Conservation (phyloP, 2,797 vertebrate species). For the Philypnodon macrostomus region DNA sequence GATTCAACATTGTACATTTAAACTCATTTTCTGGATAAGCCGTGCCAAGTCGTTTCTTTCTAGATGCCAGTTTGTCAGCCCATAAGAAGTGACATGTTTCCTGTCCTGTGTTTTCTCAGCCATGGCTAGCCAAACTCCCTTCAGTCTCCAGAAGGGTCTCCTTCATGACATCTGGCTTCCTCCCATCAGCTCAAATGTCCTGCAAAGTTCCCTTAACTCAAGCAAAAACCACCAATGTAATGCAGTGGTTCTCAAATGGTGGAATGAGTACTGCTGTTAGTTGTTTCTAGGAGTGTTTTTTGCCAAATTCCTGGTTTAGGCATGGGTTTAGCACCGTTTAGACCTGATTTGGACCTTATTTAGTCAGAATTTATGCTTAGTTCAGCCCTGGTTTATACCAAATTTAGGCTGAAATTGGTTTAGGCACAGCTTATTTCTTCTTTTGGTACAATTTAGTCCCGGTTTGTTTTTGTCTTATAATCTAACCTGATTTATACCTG, state of each 20-base stretch:
- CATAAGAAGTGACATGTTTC: slow-evolving; percentile 63
- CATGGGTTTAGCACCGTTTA: no score
- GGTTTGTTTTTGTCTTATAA: no score
- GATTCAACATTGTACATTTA: slow-evolving; percentile 63
- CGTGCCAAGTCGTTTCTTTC: slow-evolving; percentile 67
- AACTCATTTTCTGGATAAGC: slow-evolving; percentile 70
- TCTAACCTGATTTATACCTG: no score
- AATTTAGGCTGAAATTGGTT: no score
- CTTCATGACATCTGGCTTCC: slow-evolving; percentile 52
- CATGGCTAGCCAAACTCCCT: slow-evolving; percentile 47
- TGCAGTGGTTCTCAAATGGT: slow-evolving; percentile 15
- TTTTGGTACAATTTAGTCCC: no score
- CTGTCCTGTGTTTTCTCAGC: slow-evolving; percentile 61
- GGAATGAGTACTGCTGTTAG: no score
- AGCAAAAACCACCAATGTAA: slow-evolving; percentile 27
- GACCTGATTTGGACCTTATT: no score
- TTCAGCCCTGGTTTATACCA: no score
- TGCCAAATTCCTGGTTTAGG: no score
- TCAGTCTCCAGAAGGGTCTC: slow-evolving; percentile 37
- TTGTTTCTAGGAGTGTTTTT: no score
- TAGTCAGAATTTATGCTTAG: no score
- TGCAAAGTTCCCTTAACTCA: slow-evolving; percentile 31
- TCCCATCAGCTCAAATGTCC: slow-evolving; percentile 40
- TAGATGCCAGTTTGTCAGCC: slow-evolving; percentile 62
- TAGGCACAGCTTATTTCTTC: no score